Evolutionary conservation across 2,797 vertebrate species (phyloP), one percentile per base, ranked within the genome.

Genomic region (Anabacerthia variegaticeps): DNA sequence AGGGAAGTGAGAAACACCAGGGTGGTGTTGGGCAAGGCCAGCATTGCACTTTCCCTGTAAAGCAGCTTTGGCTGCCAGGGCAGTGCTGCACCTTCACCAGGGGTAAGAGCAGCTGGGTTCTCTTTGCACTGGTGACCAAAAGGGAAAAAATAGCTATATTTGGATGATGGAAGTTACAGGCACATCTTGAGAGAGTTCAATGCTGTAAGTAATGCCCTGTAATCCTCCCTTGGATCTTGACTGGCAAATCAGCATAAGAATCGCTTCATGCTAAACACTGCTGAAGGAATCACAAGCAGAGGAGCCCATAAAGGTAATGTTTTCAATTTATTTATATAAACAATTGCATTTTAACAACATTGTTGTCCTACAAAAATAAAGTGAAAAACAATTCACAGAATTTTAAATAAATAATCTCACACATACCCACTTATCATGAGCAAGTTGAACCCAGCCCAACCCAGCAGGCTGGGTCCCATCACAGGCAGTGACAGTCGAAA

Each of bases 301-400:
- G 3, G 30, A 86, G 44, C 4, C 36, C 36, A 55, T 32, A 44
- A 0, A 82, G 37, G 24, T 67, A 95, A 89, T 10, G 10, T 89
- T 85, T 91, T 87, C 22, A 36, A 73, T 89, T 95, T 95, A 95
- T 95, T 96, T 82, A 71, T 88, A 91, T 65, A 89, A 94, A 94
- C 86, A 78, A 62, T 5, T 80, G 52, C 66, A 93, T 95, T 79
- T 95, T 55, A 77, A 94, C 87, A 96, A 90, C 56, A 74, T 58
- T 46, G 21, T 82, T 92, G 44, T 80, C 85, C 93, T 95, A 95
- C 77, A 96, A 97, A 97, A 96, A 97, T 95, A 97, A 87, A 89
- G 81, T 77, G 72, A 94, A 83, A 89, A 93, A 94, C 36, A 93
- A 85, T 95, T 95, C 87, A 92, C 51, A 77, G 79, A 93, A 72